Conservation (phyloP, 2,113 vertebrate genomes). For the Campylorhamphus procurvoides region DNA sequence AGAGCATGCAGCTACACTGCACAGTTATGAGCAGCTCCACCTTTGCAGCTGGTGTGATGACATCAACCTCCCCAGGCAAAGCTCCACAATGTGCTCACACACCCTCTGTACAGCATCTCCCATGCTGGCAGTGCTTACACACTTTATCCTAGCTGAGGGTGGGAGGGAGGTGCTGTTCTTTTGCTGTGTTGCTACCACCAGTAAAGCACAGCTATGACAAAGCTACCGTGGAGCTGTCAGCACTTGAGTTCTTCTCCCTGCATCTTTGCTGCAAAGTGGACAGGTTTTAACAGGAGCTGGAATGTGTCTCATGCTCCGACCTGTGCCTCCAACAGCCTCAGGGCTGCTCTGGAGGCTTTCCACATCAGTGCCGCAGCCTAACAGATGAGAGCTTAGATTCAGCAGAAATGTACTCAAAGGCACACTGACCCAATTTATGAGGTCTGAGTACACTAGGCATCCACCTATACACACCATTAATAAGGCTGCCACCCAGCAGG, state of each 20-base stretch:
- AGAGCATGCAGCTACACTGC: background rate
- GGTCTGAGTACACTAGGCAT: background rate
- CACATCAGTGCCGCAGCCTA: background rate
- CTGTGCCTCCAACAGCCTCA: background rate
- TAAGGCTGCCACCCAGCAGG: background rate
- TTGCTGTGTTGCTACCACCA: background rate
- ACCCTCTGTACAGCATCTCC: background rate
- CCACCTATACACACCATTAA: background rate
- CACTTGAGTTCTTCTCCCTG: background rate
- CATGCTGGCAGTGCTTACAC: background rate
- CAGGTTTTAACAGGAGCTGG: background rate
- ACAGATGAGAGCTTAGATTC: background rate
- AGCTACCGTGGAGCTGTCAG: background rate
- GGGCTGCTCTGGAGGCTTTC: background rate
- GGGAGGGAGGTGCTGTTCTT: background rate
- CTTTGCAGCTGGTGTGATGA: background rate
- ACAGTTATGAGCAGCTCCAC: background rate
- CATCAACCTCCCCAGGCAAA: background rate
- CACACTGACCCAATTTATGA: fast-evolving
- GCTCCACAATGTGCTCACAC: background rate
- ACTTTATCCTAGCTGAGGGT: background rate
- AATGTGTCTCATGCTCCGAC: fast-evolving
- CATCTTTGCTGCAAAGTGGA: background rate
- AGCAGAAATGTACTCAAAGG: fast-evolving
- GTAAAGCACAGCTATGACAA: background rate